These are phyloP conservation scores for Narcine bancroftii DNA, from an alignment of 2,113 vertebrate species.

Conservation along the genomic window DNA sequence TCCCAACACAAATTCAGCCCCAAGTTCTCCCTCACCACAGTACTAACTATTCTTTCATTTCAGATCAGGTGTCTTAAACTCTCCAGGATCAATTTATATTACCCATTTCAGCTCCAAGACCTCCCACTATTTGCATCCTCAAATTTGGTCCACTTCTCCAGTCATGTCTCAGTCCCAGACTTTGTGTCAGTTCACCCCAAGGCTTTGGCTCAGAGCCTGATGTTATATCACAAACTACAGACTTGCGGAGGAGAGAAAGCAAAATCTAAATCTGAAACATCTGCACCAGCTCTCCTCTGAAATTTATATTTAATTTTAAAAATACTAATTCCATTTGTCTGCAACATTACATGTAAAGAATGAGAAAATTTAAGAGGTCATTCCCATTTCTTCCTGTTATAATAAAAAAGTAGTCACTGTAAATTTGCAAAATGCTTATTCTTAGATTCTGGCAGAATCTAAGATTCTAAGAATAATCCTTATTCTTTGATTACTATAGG, in stretches of 20 bases:
- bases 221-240: neutral
- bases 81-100: neutral
- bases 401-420: neutral
- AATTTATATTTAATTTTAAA: neutral
- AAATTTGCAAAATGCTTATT: neutral
- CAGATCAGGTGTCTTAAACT: neutral
- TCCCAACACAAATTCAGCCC: neutral
- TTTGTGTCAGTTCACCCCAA: neutral
- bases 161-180: neutral
- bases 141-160: neutral
- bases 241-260: neutral
- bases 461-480: too few relatives aligned
- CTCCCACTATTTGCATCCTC: neutral
- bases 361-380: neutral
- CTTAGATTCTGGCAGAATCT: too few relatives aligned
- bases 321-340: neutral
- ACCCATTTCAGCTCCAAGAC: neutral
- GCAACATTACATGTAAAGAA: neutral
- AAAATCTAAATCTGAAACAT: neutral
- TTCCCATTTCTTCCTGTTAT: slow-evolving; percentile 1
- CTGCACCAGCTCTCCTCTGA: neutral
- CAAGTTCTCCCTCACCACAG: neutral
- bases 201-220: neutral
- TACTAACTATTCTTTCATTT: neutral
- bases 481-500: too few relatives aligned